These are phyloP conservation scores for Erannis defoliaria DNA, from an alignment of 2,888 invertebrate genomes.

Conservation along the genomic window DNA sequence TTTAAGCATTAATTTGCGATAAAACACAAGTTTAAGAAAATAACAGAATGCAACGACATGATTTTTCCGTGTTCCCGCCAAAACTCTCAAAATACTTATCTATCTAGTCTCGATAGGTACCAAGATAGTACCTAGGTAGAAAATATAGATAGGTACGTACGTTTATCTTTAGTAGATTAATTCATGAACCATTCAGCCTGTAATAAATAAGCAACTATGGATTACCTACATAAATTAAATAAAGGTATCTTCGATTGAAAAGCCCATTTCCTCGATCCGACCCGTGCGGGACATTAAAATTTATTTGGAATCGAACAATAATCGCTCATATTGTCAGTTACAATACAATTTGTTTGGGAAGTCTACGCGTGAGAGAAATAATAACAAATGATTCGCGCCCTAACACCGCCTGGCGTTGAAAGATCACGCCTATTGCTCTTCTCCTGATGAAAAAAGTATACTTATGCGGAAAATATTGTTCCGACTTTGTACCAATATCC, in stretches of 20 bases:
- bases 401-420: constrained; percentile 86
- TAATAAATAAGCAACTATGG: too few relatives aligned
- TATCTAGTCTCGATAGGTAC: too few relatives aligned
- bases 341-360: constrained; percentile 85
- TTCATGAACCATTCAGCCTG: too few relatives aligned
- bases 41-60: too few relatives aligned
- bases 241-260: neutral
- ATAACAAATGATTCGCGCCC: constrained; percentile 86
- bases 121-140: too few relatives aligned
- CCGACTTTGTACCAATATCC: neutral
- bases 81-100: too few relatives aligned
- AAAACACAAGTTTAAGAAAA: too few relatives aligned
- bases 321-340: constrained; percentile 86
- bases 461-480: neutral
- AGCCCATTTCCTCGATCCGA: constrained; percentile 47
- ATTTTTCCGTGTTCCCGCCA: too few relatives aligned
- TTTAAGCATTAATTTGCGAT: too few relatives aligned
- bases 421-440: constrained; percentile 85
- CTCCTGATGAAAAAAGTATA: constrained; percentile 80
- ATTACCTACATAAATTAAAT: too few relatives aligned
- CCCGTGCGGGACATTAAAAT: constrained; percentile 51
- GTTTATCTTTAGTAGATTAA: too few relatives aligned
- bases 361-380: constrained; percentile 85
- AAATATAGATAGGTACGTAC: too few relatives aligned
- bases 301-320: constrained; percentile 82